Evolutionary conservation across 2,888 invertebrate genomes (phyloP).

Genomic region (Proisotoma minuta): DNA sequence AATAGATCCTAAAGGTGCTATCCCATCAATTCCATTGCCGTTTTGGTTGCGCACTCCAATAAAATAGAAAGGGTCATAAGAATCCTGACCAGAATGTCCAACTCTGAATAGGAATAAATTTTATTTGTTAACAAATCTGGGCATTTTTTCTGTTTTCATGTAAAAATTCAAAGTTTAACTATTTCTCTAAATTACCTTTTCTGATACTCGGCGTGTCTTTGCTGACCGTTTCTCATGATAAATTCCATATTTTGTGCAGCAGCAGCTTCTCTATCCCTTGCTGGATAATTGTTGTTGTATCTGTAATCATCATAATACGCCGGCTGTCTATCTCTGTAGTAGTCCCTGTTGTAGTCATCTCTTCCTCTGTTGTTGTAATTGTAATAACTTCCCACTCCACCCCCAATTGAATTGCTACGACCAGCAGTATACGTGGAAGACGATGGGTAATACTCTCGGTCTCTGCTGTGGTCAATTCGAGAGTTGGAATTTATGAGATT

Average conservation of each 20-base stretch:
- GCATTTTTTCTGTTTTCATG: too few species aligned
- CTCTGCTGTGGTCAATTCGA: neutral
- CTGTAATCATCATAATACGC: slow-evolving; percentile 5
- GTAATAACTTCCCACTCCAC: neutral
- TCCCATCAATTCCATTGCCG: neutral
- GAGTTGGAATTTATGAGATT: slow-evolving; percentile 13
- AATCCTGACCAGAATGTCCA: slow-evolving; percentile 25
- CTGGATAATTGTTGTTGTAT: neutral
- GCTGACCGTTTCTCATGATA: slow-evolving; percentile 23
- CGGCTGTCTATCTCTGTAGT: neutral
- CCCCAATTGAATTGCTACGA: neutral
- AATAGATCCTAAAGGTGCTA: slow-evolving; percentile 2
- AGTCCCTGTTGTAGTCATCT: neutral
- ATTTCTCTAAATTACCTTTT: too few species aligned
- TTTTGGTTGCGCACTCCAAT: slow-evolving; percentile 13
- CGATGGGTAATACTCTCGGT: neutral
- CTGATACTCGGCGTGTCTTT: slow-evolving; percentile 31
- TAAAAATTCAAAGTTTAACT: too few species aligned
- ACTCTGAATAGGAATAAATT: too few species aligned
- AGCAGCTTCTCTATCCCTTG: neutral
- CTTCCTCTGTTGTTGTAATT: neutral
- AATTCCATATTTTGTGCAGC: slow-evolving; percentile 12
- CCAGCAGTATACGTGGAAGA: neutral
- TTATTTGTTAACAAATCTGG: too few species aligned
- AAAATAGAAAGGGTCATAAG: slow-evolving; percentile 39